phyloP scores from a whole-genome alignment of 1,140 invertebrate genomes.

The Holcopasites calliopsidis region DNA sequence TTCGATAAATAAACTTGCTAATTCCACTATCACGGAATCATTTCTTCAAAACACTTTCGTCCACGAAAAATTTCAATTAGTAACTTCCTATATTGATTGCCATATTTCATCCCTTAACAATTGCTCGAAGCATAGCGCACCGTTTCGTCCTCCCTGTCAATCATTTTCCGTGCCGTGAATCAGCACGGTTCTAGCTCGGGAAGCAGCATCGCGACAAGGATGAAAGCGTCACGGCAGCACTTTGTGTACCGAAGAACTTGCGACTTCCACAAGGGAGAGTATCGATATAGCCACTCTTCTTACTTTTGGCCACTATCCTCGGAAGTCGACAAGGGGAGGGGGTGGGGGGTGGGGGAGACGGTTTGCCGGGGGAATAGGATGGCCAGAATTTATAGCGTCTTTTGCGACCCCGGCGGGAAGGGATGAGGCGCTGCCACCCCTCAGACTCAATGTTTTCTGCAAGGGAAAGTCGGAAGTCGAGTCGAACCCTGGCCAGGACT shows the following conservation, averaged over 20 bases:
- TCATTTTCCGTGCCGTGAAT: slow-evolving; percentile 22
- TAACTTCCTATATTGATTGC: too few species aligned
- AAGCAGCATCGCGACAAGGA: slow-evolving; percentile 2
- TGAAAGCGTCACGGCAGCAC: slow-evolving; percentile 34
- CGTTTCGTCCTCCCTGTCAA: background rate
- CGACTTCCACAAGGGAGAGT: slow-evolving; percentile 50
- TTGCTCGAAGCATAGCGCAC: background rate
- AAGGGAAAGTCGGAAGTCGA: slow-evolving; percentile 79
- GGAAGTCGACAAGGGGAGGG: slow-evolving; percentile 57
- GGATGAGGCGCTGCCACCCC: slow-evolving; percentile 68
- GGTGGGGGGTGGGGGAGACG: too few species aligned
- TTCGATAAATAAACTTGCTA: too few species aligned
- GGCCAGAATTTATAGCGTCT: slow-evolving; percentile 79
- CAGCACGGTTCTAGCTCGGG: background rate
- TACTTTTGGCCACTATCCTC: slow-evolving; percentile 74
- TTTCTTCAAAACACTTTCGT: too few species aligned
- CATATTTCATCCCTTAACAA: background rate
- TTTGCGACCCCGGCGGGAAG: slow-evolving; percentile 63
- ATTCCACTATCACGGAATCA: background rate
- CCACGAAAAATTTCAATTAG: too few species aligned
- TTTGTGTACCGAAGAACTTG: slow-evolving; percentile 42
- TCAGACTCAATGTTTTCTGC: slow-evolving; percentile 80
- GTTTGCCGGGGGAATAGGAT: slow-evolving; percentile 44
- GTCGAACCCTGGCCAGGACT: slow-evolving; percentile 77
- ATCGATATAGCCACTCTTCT: slow-evolving; percentile 66